Evolutionary conservation across 1,140 invertebrate genomes (phyloP), one percentile per base, ranked within the genome.

Genomic region (Cylas formicarius): DNA sequence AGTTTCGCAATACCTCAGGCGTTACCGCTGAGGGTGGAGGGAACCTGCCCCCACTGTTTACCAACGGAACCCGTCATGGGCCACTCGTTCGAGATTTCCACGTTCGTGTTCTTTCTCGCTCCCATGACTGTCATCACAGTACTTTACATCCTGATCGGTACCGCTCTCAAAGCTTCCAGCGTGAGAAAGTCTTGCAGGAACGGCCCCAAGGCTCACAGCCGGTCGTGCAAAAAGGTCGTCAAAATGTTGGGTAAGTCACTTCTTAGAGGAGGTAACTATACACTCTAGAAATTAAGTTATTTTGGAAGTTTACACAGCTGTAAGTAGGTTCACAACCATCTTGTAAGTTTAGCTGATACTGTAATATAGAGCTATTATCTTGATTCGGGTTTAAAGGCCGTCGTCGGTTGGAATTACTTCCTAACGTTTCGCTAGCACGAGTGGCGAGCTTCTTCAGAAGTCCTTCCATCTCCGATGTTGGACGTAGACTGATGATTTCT

Each of bases 121-220:
- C 89, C 90, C 1, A 90, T 93, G 86, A 78, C 82, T 10, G 67
- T 91, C 21, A 91, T 93, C 54, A 85, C 81, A 4, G 80, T 83
- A 2, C 71, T 91, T 2, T 92, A 94, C 62, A 72, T 84, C n/a
- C 66, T 88, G 37, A 91, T 93, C 56, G 88, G 82, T 5, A 58
- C 87, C 10, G 78, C 81, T 53, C 66, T 91, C 22, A 76, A 79
- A 48, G 68, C 74, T 36, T 78, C 82, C 0, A 74, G 67, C 24
- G 67, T 74, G 28, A 74, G 72, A 21, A 66, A 72, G 14, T 65
- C 64, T 18, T 65, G 50, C 29, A 47, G 50, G 28, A 35, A 35
- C 11, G 46, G 31, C 19, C 33, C 46, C 13, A 53, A 44, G 31
- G 27, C 44, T 14, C 69, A 71, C 23, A 67, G 65, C 20, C 70